Conservation (phyloP, 1,140 invertebrate species). For the Pseudomyrmex sp. region DNA sequence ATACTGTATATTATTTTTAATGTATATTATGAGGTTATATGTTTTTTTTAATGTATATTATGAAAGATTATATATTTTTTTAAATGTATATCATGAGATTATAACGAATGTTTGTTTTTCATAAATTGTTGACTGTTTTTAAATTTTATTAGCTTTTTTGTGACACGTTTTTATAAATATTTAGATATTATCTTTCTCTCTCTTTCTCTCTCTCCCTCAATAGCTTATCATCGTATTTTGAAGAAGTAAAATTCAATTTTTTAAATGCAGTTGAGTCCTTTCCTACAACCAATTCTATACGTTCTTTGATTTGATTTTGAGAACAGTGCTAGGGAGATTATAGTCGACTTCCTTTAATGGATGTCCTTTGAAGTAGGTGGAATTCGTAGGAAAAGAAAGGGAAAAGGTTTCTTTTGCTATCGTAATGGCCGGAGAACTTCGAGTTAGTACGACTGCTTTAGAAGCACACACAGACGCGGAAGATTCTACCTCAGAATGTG, state of each 20-base stretch:
- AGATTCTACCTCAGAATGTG: conserved; percentile 46
- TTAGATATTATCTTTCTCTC: too few relatives aligned
- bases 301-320: conserved; percentile 47
- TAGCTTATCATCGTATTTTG: background rate
- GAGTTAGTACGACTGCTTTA: conserved; percentile 43
- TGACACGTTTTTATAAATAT: too few relatives aligned
- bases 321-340: conserved; percentile 49
- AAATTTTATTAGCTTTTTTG: too few relatives aligned
- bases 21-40: background rate
- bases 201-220: background rate
- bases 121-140: too few relatives aligned
- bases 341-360: conserved; percentile 60
- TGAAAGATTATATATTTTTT: background rate
- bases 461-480: conserved; percentile 43
- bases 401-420: conserved; percentile 58
- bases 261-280: conserved; percentile 5
- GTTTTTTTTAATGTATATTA: conserved; percentile 7
- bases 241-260: background rate
- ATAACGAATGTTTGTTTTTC: too few relatives aligned
- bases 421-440: conserved; percentile 54
- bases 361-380: conserved; percentile 66
- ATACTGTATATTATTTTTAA: conserved; percentile 6
- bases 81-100: too few relatives aligned
- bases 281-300: background rate
- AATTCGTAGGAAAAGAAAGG: conserved; percentile 55